phyloP scores from a whole-genome alignment of 2,888 invertebrate species.

The Drosophila limbata region DNA sequence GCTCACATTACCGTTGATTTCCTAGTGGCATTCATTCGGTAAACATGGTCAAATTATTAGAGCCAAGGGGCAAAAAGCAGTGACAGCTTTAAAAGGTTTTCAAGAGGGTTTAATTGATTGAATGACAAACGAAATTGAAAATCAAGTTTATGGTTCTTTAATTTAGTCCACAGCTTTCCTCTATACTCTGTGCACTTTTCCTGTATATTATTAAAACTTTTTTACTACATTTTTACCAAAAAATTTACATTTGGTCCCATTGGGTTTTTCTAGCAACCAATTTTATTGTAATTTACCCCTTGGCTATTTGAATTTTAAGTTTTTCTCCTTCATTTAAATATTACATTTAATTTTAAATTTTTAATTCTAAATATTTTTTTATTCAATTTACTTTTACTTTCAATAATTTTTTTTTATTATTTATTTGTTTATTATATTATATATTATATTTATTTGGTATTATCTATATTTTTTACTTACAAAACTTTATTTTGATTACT shows the following conservation, averaged over 20 bases:
- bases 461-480: too few relatives aligned
- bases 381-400: too few relatives aligned
- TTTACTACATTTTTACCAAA: background rate
- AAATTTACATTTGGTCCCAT: too few relatives aligned
- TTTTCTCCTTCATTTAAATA: too few relatives aligned
- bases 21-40: conserved; percentile 69
- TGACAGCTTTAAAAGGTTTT: background rate
- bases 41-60: conserved; percentile 35
- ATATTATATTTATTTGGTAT: too few relatives aligned
- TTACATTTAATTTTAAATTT: too few relatives aligned
- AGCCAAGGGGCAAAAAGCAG: conserved; percentile 8
- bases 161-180: background rate
- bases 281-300: too few relatives aligned
- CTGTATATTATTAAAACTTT: background rate
- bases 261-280: too few relatives aligned
- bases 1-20: conserved; percentile 72
- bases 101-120: conserved; percentile 1
- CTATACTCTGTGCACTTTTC: background rate
- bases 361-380: background rate
- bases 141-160: background rate
- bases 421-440: too few relatives aligned
- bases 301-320: too few relatives aligned
- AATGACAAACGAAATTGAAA: background rate
- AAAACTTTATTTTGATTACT: too few relatives aligned
- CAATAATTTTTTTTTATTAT: too few relatives aligned